Conservation (phyloP, 2,888 invertebrate genomes). For the Meandrusa payeni region DNA sequence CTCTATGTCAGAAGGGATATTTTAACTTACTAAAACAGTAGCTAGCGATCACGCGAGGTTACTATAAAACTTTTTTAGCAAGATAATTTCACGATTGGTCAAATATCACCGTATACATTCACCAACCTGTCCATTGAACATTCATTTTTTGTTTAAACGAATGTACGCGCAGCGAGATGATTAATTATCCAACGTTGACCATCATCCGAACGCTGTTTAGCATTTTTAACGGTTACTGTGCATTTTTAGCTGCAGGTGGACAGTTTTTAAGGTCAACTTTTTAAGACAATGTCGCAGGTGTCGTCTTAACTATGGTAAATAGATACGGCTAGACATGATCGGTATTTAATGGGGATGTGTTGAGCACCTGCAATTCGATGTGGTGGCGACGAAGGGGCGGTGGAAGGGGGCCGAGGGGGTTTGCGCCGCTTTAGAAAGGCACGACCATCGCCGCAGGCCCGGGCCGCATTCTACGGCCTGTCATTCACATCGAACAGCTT, state of each 20-base stretch:
- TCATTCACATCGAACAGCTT: conserved; percentile 80
- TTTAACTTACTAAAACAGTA: not conserved
- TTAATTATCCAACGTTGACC: conserved; percentile 8
- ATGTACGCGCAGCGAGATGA: conserved; percentile 4
- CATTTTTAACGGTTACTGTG: conserved; percentile 48
- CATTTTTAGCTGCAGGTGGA: conserved; percentile 56
- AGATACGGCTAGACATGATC: conserved; percentile 76
- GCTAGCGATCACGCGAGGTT: conserved; percentile 10
- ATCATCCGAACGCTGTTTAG: conserved; percentile 44
- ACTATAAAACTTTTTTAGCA: conserved; percentile 1
- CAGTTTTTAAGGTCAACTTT: conserved; percentile 62
- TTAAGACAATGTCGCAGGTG: conserved; percentile 74
- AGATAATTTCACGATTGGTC: conserved; percentile 7
- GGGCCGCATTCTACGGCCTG: conserved; percentile 80
- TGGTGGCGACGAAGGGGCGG: conserved; percentile 53
- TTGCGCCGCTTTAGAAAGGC: conserved; percentile 80
- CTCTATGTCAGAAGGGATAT: too few species aligned
- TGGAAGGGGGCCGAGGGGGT: conserved; percentile 52
- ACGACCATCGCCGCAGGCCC: conserved; percentile 79
- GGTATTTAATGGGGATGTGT: conserved; percentile 79
- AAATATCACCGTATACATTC: conserved; percentile 20
- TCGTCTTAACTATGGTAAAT: conserved; percentile 69
- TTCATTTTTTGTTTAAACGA: conserved; percentile 2
- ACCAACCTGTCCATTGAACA: conserved; percentile 15
- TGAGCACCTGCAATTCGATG: conserved; percentile 73